Evolutionary conservation across 2,113 vertebrate genomes (phyloP).

Genomic region (Delphinus delphis): DNA sequence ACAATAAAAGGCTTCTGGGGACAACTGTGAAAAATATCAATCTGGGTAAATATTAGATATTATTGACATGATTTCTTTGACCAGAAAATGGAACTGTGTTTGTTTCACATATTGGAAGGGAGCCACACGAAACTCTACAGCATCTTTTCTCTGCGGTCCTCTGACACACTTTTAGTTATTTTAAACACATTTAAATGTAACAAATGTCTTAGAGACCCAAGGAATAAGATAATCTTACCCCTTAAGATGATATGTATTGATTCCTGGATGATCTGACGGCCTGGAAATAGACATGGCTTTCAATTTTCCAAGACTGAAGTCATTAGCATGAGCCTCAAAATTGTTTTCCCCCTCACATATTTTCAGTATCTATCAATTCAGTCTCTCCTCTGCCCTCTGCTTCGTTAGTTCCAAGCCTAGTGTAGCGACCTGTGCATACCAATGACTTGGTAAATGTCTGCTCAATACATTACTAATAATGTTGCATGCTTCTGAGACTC

Average conservation of each 20-base stretch:
- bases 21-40: neutral
- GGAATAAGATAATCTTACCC: constrained; percentile 28
- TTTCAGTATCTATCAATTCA: neutral
- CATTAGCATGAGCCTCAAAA: neutral
- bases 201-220: constrained; percentile 49
- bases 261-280: constrained; percentile 41
- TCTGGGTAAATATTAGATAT: neutral
- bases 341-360: neutral
- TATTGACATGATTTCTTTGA: neutral
- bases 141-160: constrained; percentile 36
- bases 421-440: fast-evolving
- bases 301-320: neutral
- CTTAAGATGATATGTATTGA: constrained; percentile 4
- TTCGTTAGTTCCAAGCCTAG: neutral
- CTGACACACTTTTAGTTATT: constrained; percentile 70
- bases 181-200: constrained; percentile 67
- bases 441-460: neutral
- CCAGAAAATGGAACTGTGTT: constrained; percentile 44
- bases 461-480: neutral
- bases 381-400: neutral
- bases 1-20: neutral
- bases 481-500: neutral
- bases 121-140: neutral
- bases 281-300: neutral
- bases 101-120: constrained; percentile 56